Conservation (phyloP, 2,888 invertebrate species). For the Drosophila mimetica region DNA sequence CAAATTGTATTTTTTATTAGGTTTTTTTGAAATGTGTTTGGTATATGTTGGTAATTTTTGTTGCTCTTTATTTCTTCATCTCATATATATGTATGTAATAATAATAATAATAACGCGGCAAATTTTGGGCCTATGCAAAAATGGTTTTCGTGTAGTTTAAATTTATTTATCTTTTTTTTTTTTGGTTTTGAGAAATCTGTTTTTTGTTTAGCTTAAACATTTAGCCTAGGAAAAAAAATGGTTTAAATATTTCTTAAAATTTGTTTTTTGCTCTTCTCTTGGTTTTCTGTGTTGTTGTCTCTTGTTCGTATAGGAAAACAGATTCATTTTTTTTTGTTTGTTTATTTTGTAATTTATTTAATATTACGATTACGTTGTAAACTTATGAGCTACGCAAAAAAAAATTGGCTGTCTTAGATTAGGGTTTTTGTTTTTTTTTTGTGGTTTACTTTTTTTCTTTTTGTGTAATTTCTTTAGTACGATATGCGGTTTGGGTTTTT, state of each 20-base stretch:
- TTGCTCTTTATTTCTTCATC: slow-evolving; percentile 18
- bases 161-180: slow-evolving; percentile 37
- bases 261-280: slow-evolving; percentile 37
- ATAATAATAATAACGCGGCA: slow-evolving; percentile 67
- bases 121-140: slow-evolving; percentile 73
- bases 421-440: slow-evolving; percentile 24
- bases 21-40: slow-evolving; percentile 70
- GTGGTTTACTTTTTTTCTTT: slow-evolving; percentile 28
- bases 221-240: slow-evolving; percentile 69
- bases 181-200: slow-evolving; percentile 50
- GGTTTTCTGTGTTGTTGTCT: slow-evolving; percentile 39
- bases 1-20: slow-evolving; percentile 60
- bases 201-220: slow-evolving; percentile 52
- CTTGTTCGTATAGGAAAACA: slow-evolving; percentile 70
- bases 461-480: slow-evolving; percentile 66
- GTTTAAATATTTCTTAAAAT: slow-evolving; percentile 48
- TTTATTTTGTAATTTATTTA: slow-evolving; percentile 37
- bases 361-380: slow-evolving; percentile 58
- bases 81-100: slow-evolving; percentile 44
- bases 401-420: slow-evolving; percentile 71
- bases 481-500: slow-evolving; percentile 61
- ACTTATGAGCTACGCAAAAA: slow-evolving; percentile 70
- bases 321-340: slow-evolving; percentile 41
- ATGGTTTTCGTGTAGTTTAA: slow-evolving; percentile 43
- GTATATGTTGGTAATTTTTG: slow-evolving; percentile 58